These are phyloP conservation scores for Chiroxiphia lanceolata DNA, from an alignment of 2,797 vertebrate species.

Conservation along the genomic window DNA sequence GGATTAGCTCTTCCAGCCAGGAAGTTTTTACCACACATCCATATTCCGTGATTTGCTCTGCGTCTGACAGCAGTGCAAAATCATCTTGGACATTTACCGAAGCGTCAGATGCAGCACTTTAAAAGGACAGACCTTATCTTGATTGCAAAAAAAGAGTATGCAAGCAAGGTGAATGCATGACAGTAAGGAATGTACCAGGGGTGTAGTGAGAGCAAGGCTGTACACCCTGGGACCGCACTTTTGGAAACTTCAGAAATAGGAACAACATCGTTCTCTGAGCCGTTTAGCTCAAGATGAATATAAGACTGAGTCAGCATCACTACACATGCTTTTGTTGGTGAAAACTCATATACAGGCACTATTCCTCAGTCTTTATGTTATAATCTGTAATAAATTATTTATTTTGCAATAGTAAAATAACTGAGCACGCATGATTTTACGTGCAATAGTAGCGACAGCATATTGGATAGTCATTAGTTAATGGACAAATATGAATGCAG, in stretches of 20 bases:
- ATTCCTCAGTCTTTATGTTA: not conserved
- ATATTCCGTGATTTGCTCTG: not conserved
- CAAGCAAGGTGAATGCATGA: not conserved
- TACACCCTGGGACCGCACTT: not conserved
- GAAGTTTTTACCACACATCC: constrained; percentile 3
- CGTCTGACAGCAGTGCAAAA: not conserved
- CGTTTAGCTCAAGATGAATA: not conserved
- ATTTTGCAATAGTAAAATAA: constrained; percentile 23
- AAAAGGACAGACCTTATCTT: not conserved
- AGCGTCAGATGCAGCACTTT: not conserved
- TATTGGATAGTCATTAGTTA: not conserved
- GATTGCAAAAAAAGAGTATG: not conserved
- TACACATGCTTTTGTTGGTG: not conserved
- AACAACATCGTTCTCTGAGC: not conserved
- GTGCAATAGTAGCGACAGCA: not conserved
- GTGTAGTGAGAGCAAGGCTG: not conserved
- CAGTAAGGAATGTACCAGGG: not conserved
- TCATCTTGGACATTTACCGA: not conserved
- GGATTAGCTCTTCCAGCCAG: constrained; percentile 26
- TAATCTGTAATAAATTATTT: not conserved
- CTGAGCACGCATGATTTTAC: not conserved
- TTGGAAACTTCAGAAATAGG: not conserved
- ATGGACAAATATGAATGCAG: not conserved
- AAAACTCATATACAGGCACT: not conserved
- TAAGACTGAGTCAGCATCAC: not conserved